Base-by-base conservation (phyloP, 37 sponge, comb jelly and placozoan genomes). In the Halisarca cf. caerulea region DNA sequence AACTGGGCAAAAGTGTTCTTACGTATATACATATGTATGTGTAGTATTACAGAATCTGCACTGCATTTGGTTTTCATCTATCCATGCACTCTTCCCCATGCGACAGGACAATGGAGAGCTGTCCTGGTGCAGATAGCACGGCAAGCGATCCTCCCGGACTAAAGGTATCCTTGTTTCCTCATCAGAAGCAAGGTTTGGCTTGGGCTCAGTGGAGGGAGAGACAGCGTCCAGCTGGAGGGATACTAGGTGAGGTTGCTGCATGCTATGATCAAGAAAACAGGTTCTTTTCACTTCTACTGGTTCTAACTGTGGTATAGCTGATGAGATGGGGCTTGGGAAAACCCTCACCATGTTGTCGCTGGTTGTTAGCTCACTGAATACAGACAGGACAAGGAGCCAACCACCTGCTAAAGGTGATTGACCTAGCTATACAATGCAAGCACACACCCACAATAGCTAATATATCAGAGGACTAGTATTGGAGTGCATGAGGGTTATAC, bases 251-350 rank as follows among this genome's bases (percentile, higher is more conserved):
- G 44, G 30, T 21, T 30, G 57, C 57, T 20, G 17, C 57, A 55
- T 20, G 57, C 57, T 55, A 11, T 20, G 57, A 17, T 20, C 57
- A 55, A n/a, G n/a, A n/a, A n/a, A n/a, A n/a, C n/a, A 20, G 57
- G 17, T 17, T 54, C 17, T 54, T 54, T 54, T 20, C 57, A 54
- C n/a, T n/a, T n/a, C n/a, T n/a, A n/a, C n/a, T n/a, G n/a, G n/a
- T n/a, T n/a, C n/a, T n/a, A n/a, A n/a, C n/a, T n/a, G n/a, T 17
- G n/a, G n/a, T n/a, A n/a, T n/a, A 74, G 77, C 77, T 41, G 94
- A 94, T 88, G 94, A 94, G 38, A 94, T 94, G 94, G 94, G 94
- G 0, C 84, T 94, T 1, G 94, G 94, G 6, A 94, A 94, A 75
- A 94, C 94, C 21, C 84, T 94, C 14, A 83, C 89, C 25, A 79